Evolutionary conservation across 2,113 vertebrate genomes (phyloP).

Genomic region (Neolamprologus kungweensis): DNA sequence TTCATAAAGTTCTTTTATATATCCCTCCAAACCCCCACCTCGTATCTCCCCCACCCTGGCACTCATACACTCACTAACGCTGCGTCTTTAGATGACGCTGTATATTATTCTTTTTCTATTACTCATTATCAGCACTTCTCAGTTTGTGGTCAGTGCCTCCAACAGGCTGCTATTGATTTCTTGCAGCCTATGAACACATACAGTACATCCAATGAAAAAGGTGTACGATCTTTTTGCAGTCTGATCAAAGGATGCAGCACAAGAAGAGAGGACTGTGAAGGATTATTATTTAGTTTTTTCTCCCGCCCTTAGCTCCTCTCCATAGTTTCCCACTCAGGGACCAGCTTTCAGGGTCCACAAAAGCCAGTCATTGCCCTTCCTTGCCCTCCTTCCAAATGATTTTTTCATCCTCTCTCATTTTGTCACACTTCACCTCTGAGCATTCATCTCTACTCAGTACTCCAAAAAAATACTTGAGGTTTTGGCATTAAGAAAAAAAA

Average conservation of each 20-base stretch:
- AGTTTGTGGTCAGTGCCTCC: slow-evolving; percentile 18
- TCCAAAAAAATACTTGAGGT: not conserved
- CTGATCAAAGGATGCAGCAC: not conserved
- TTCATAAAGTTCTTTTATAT: slow-evolving; percentile 44
- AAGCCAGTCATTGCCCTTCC: not conserved
- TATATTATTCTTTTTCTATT: slow-evolving; percentile 7
- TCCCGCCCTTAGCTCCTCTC: not conserved
- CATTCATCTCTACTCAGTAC: not conserved
- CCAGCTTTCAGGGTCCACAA: not conserved
- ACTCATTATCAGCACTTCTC: slow-evolving; percentile 14
- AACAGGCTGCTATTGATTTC: slow-evolving; percentile 44
- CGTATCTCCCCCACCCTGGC: not conserved
- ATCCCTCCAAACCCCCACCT: not conserved
- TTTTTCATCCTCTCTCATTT: slow-evolving; percentile 22
- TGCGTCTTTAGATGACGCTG: slow-evolving; percentile 2
- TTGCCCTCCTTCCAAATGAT: not conserved
- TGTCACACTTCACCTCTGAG: slow-evolving; percentile 40
- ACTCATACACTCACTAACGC: not conserved
- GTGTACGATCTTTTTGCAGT: slow-evolving; percentile 7
- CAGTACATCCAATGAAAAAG: not conserved
- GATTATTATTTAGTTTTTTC: not conserved
- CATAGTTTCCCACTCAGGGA: not conserved
- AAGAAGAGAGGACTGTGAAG: not conserved
- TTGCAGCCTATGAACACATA: not conserved
- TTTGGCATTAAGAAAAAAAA: not conserved